A percentile compares a stretch with the other conserved stretches of the same genome.
These are phyloP conservation scores for Orthonevra nobilis DNA, from an alignment of 2,888 invertebrate genomes.

Conservation along the genomic window DNA sequence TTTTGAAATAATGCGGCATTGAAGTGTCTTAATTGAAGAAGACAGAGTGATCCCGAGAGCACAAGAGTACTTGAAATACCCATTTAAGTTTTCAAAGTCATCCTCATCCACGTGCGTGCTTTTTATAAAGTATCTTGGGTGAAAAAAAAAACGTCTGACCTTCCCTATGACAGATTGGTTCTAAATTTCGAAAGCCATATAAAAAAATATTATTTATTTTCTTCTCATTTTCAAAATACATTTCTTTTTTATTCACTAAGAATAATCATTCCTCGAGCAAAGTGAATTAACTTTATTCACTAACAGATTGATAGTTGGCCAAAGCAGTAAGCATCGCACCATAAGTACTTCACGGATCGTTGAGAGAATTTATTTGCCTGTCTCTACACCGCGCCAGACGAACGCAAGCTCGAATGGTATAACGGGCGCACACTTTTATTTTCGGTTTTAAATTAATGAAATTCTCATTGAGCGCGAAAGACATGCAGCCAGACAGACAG, in stretches of 20 bases:
- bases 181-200: neutral
- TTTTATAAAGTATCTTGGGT: neutral
- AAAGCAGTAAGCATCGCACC: slow-evolving; percentile 38
- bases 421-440: slow-evolving; percentile 40
- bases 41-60: neutral
- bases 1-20: too few species aligned
- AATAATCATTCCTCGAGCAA: slow-evolving; percentile 29
- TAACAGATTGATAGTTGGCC: slow-evolving; percentile 58
- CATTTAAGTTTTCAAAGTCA: slow-evolving; percentile 6
- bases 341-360: slow-evolving; percentile 48
- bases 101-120: too few species aligned
- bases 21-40: neutral
- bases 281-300: slow-evolving; percentile 51
- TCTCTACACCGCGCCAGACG: slow-evolving; percentile 13
- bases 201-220: too few species aligned
- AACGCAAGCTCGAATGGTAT: slow-evolving; percentile 18
- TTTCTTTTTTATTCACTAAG: slow-evolving; percentile 15
- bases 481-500: slow-evolving; percentile 52
- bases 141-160: neutral
- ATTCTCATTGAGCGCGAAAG: slow-evolving; percentile 65
- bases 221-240: slow-evolving; percentile 2
- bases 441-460: slow-evolving; percentile 62
- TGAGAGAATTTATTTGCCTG: slow-evolving; percentile 47
- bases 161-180: neutral
- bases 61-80: neutral